These are phyloP conservation scores for Periphyllus acericola DNA, from an alignment of 2,888 invertebrate species.

Conservation along the genomic window DNA sequence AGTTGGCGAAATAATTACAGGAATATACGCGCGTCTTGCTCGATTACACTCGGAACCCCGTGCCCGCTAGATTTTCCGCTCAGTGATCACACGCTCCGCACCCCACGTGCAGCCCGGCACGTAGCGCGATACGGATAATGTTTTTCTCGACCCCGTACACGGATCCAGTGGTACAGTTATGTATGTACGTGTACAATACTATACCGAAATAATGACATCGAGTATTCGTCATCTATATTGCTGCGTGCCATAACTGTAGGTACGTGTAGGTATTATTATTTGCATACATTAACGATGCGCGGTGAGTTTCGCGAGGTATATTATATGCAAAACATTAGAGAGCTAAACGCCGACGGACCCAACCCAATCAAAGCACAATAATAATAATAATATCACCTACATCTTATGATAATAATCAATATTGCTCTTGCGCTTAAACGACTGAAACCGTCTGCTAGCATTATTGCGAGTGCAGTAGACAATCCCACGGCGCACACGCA, in stretches of 20 bases:
- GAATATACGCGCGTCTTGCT: too few relatives aligned
- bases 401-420: slow-evolving; percentile 21
- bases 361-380: not conserved
- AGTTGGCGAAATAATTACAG: too few relatives aligned
- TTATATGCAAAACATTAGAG: slow-evolving; percentile 5
- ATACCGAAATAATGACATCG: not conserved
- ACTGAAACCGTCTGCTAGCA: too few relatives aligned
- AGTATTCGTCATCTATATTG: not conserved
- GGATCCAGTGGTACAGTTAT: too few relatives aligned
- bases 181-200: not conserved
- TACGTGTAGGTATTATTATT: too few relatives aligned
- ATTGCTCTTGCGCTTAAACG: not conserved
- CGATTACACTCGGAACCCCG: too few relatives aligned
- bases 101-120: too few relatives aligned
- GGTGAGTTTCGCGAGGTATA: not conserved
- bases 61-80: too few relatives aligned
- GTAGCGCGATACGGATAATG: too few relatives aligned
- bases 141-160: too few relatives aligned
- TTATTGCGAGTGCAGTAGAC: not conserved
- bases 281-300: not conserved
- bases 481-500: slow-evolving; percentile 8
- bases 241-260: not conserved
- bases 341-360: slow-evolving; percentile 4
- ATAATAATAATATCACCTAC: slow-evolving; percentile 31
- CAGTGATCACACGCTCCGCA: too few relatives aligned